phyloP scores from a whole-genome alignment of 2,888 invertebrate genomes.

The Sinodicranocentrus sp. region DNA sequence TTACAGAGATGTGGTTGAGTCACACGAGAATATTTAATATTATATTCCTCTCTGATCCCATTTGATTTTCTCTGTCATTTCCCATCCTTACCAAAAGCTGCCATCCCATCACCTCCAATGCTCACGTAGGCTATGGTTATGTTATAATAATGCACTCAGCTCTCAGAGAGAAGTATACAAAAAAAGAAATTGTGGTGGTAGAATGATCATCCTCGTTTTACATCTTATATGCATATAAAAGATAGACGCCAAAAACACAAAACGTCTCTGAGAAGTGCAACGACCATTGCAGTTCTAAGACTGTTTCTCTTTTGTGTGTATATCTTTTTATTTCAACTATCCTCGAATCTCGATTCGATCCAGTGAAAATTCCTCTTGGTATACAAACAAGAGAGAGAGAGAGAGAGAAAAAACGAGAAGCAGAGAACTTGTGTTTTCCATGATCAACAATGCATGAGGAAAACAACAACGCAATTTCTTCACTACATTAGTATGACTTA shows the following conservation, averaged over 20 bases:
- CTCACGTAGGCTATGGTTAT: too few relatives aligned
- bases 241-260: too few relatives aligned
- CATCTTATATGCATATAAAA: neutral
- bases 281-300: constrained; percentile 18
- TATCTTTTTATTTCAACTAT: neutral
- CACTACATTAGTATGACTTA: neutral
- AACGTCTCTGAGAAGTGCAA: constrained; percentile 22
- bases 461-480: constrained; percentile 45
- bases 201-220: too few relatives aligned
- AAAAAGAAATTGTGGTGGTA: too few relatives aligned
- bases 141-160: too few relatives aligned
- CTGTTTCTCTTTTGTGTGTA: neutral
- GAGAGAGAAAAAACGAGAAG: neutral
- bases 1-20: neutral
- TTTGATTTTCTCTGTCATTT: neutral
- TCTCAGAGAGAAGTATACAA: too few relatives aligned
- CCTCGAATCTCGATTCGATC: constrained; percentile 17
- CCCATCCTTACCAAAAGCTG: constrained; percentile 11
- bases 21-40: neutral
- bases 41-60: neutral
- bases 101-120: too few relatives aligned
- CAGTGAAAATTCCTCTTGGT: constrained; percentile 14
- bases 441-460: constrained; percentile 22
- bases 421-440: neutral
- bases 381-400: neutral